Conservation (phyloP, 2,797 vertebrate species). For the Gambusia yucatana region DNA sequence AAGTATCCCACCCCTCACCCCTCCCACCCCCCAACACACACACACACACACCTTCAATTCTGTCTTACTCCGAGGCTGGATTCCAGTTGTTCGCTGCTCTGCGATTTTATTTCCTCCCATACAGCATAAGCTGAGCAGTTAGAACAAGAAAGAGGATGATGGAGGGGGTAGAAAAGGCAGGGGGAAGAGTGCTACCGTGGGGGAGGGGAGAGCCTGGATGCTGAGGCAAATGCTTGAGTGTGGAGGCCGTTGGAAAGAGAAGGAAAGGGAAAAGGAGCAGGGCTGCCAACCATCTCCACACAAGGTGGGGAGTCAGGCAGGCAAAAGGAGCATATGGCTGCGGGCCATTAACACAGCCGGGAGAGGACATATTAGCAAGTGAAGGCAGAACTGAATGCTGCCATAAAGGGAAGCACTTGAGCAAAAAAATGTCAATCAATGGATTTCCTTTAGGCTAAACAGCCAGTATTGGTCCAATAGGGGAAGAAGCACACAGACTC, state of each 20-base stretch:
- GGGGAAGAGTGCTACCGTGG: constrained; percentile 61
- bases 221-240: constrained; percentile 64
- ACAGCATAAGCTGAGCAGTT: constrained; percentile 40
- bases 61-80: constrained; percentile 51
- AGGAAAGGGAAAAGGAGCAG: constrained; percentile 54
- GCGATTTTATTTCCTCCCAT: constrained; percentile 44
- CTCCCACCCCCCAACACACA: no score
- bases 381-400: constrained; percentile 44
- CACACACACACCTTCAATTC: constrained; percentile 22
- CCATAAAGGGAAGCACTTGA: constrained; percentile 52
- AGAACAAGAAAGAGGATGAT: constrained; percentile 57
- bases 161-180: constrained; percentile 56
- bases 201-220: constrained; percentile 73
- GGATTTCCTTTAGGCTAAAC: constrained; percentile 58
- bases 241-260: constrained; percentile 64
- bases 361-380: constrained; percentile 61
- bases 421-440: constrained; percentile 64
- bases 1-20: constrained; percentile 29
- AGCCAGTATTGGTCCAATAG: constrained; percentile 28
- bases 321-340: constrained; percentile 69
- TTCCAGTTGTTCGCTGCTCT: constrained; percentile 50
- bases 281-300: constrained; percentile 70
- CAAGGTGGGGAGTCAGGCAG: constrained; percentile 71
- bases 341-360: constrained; percentile 66
- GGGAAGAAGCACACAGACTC: constrained; percentile 14